A percentile compares a stretch with the other conserved stretches of the same genome.
These are phyloP conservation scores for Turritopsis rubra DNA, from an alignment of 30 jellyfish, hydroid and myxozoan species.

Conservation along the genomic window DNA sequence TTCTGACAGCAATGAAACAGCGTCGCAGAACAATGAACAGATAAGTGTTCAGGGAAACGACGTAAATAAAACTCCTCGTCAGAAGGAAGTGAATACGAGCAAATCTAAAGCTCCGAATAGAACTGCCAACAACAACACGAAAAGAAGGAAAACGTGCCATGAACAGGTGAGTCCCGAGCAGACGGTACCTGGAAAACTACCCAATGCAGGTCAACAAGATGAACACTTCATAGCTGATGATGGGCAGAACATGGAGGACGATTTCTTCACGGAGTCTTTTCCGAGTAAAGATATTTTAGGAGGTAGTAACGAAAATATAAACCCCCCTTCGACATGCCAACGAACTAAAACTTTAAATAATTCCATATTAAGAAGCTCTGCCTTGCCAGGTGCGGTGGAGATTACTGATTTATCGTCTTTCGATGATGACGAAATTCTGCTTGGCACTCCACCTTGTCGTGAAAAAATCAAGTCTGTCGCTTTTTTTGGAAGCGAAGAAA, in stretches of 20 bases:
- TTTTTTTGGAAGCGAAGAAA: slow-evolving; percentile 1
- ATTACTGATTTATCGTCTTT: neutral
- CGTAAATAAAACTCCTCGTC: neutral
- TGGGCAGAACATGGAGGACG: neutral
- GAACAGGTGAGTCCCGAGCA: slow-evolving; percentile 9
- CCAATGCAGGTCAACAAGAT: neutral
- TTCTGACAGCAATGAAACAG: slow-evolving; percentile 35
- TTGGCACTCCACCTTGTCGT: neutral
- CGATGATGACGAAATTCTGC: neutral
- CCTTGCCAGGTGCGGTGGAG: neutral
- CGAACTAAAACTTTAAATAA: neutral
- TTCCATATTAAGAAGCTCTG: neutral
- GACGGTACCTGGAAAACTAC: neutral
- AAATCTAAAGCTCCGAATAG: neutral
- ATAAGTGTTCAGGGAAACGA: neutral
- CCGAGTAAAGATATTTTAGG: neutral
- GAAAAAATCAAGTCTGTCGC: neutral
- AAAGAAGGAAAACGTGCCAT: neutral
- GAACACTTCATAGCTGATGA: neutral
- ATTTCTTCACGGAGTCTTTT: slow-evolving; percentile 10
- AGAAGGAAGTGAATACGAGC: neutral
- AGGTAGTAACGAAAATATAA: neutral
- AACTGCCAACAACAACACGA: neutral
- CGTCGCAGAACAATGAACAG: slow-evolving; percentile 24
- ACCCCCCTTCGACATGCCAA: neutral